Evolutionary conservation across 2,113 vertebrate species (phyloP).

Genomic region (Origma solitaria): DNA sequence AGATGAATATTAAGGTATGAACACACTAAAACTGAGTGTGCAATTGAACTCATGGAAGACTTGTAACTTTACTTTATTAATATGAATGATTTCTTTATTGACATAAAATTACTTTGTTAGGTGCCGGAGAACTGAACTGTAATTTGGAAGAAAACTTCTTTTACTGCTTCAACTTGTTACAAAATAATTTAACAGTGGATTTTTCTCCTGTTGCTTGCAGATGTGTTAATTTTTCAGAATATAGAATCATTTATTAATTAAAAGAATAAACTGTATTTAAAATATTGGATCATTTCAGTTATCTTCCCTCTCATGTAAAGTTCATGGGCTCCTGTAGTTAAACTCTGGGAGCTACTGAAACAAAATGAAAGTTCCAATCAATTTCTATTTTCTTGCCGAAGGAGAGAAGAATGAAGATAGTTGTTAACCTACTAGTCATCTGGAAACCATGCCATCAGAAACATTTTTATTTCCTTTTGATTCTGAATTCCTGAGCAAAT

Average conservation of each 20-base stretch:
- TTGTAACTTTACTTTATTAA: neutral
- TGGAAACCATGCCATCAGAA: neutral
- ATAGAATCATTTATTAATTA: neutral
- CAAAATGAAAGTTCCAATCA: neutral
- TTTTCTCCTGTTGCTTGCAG: neutral
- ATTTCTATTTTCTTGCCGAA: neutral
- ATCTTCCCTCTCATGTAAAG: neutral
- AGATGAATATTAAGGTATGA: neutral
- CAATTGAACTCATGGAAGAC: neutral
- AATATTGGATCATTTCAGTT: neutral
- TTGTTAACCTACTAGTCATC: neutral
- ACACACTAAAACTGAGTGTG: neutral
- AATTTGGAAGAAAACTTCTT: neutral
- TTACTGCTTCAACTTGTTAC: neutral
- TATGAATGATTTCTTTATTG: neutral
- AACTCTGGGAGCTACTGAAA: neutral
- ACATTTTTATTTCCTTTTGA: neutral
- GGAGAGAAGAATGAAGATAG: neutral
- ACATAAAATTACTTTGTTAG: neutral
- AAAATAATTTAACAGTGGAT: neutral
- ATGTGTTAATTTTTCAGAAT: neutral
- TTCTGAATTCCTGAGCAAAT: neutral
- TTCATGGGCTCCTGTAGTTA: neutral
- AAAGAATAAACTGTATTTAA: neutral
- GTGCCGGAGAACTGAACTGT: neutral